Evolutionary conservation across 2,113 vertebrate genomes (phyloP).

Genomic region (Halcyon malimbica): DNA sequence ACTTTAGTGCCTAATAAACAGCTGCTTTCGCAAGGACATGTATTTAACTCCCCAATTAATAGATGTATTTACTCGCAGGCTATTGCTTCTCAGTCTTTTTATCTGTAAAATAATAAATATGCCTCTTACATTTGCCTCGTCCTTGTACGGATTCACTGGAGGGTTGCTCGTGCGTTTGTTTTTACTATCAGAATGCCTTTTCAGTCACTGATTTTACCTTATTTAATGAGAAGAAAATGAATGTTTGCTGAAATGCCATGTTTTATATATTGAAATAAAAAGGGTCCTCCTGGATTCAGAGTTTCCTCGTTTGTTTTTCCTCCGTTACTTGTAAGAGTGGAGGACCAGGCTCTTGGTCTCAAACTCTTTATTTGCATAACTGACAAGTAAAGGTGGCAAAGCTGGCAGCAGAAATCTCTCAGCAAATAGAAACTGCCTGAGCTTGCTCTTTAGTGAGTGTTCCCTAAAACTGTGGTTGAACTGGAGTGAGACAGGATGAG

Average conservation of each 20-base stretch:
- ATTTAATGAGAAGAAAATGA: constrained; percentile 32
- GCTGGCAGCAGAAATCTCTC: too few relatives aligned
- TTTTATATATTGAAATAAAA: constrained; percentile 70
- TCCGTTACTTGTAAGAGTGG: accelerated
- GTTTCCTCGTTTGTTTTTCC: not conserved
- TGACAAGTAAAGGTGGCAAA: too few relatives aligned
- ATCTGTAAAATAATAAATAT: not conserved
- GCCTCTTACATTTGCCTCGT: not conserved
- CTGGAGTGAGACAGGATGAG: too few relatives aligned
- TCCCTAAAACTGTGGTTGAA: too few relatives aligned
- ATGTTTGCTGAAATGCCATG: constrained; percentile 21
- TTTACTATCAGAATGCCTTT: constrained; percentile 30
- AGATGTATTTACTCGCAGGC: not conserved
- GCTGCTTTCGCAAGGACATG: not conserved
- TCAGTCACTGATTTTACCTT: constrained; percentile 38
- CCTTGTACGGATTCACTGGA: not conserved
- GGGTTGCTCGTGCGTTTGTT: not conserved
- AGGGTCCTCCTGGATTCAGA: not conserved
- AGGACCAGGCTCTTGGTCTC: not conserved
- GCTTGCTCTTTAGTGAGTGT: too few relatives aligned
- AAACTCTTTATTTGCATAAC: too few relatives aligned
- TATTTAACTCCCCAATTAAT: not conserved
- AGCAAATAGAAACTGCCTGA: too few relatives aligned
- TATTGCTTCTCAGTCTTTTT: not conserved
- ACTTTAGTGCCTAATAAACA: not conserved